A percentile compares a stretch with the other conserved stretches of the same genome.
phyloP scores from a whole-genome alignment of 2,797 vertebrate species.

The Pogoniulus pusillus region DNA sequence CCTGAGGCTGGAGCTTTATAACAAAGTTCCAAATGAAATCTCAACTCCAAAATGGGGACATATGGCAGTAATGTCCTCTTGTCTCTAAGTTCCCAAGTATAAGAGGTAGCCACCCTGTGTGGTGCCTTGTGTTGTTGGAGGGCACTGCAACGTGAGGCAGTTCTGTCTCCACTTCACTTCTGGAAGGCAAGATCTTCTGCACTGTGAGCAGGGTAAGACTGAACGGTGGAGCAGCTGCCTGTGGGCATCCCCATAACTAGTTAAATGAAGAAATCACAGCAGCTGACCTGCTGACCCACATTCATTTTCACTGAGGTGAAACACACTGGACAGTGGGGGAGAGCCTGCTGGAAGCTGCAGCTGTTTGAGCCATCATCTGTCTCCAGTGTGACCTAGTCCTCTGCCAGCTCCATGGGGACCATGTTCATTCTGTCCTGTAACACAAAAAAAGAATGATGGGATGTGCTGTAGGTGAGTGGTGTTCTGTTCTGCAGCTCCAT shows the following conservation, averaged over 20 bases:
- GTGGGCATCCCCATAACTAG: background rate
- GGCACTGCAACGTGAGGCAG: background rate
- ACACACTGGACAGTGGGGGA: background rate
- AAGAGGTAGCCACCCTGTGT: accelerated
- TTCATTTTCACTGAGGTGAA: background rate
- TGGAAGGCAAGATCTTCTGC: background rate
- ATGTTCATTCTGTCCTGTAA: accelerated
- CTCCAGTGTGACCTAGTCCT: accelerated
- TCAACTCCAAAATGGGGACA: background rate
- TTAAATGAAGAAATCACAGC: background rate
- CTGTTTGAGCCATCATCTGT: background rate
- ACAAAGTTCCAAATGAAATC: background rate
- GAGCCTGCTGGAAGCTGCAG: background rate
- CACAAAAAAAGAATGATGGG: background rate
- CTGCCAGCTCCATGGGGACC: background rate
- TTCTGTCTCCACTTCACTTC: background rate
- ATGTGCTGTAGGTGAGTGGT: background rate
- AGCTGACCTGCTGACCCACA: background rate
- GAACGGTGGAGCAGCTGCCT: background rate
- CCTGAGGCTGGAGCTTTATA: background rate
- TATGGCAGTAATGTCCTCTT: accelerated
- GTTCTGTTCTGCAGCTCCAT: background rate
- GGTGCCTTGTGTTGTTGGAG: background rate
- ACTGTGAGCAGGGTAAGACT: background rate
- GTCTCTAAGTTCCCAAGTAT: accelerated